Base-by-base conservation (phyloP, 2,113 vertebrate species). In the Hypomesus transpacificus region DNA sequence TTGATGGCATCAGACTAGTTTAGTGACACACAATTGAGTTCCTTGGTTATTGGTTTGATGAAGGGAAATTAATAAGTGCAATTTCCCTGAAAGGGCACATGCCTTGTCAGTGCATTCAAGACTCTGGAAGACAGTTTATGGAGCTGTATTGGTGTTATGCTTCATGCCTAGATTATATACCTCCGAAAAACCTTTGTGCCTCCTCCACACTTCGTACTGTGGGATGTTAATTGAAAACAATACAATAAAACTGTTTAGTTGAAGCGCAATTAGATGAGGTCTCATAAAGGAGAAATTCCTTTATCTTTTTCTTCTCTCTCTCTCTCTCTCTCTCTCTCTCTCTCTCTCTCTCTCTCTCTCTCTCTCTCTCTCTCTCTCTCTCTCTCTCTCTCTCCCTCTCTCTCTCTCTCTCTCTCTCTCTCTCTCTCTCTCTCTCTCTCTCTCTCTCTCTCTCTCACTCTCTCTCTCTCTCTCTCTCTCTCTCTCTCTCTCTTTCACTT, bases 1-100 rank as follows among this genome's bases (percentile, higher is more conserved):
- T 85, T 86, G 57, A 85, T 64, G 78, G 68, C 62, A 71, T 76
- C 73, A 86, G 83, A 80, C 77, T 70, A 67, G 85, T 87, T 46
- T 88, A 86, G 85, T 50, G 83, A 86, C 87, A 86, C 77, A 77
- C 80, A 89, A 89, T 88, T 82, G 70, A 68, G 70, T 81, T 79
- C 70, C 80, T 83, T 76, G 62, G 26, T n/a, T 46, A 79, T 77
- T 72, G 31, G 18, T 62, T 82, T 73, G 56, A 83, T 85, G 73
- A 28, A 75, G 63, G 75, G 26, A 80, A 80, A 82, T 75, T 53
- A 84, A 83, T 74, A 79, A 78, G 56, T 60, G 71, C 78, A 80
- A 66, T 81, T 78, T 69, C 77, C 64, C 58, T 85, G 63, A 81
- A 69, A 14, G 57, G 83, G 75, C 78, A 84, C 80, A 73, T 7